Evolutionary conservation across 2,113 vertebrate species (phyloP).

Genomic region (Oplegnathus fasciatus): DNA sequence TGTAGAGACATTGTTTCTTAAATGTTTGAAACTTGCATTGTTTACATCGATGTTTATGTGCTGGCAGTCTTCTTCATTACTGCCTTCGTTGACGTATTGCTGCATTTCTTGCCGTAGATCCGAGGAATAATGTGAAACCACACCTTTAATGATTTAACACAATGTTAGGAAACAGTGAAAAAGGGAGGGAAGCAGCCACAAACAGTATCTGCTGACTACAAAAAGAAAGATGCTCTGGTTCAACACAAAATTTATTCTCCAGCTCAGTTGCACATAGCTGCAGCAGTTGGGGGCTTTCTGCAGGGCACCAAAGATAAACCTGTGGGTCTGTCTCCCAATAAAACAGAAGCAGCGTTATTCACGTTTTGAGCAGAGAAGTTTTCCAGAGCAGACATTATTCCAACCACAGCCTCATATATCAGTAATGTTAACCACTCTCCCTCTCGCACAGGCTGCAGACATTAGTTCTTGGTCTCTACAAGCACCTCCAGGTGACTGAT

Average conservation of each 20-base stretch:
- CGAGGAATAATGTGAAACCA: background rate
- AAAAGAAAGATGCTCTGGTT: constrained; percentile 27
- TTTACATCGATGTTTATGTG: too few species aligned
- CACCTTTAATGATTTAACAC: background rate
- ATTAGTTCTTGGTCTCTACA: constrained; percentile 9
- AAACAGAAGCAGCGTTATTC: constrained; percentile 34
- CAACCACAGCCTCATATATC: constrained; percentile 33
- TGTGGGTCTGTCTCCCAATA: constrained; percentile 6
- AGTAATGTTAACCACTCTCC: constrained; percentile 33
- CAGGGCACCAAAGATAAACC: constrained; percentile 7
- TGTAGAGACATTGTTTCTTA: too few species aligned
- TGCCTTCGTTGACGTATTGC: background rate
- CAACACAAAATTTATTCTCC: constrained; percentile 25
- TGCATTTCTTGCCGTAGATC: background rate
- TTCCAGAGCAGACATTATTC: constrained; percentile 30
- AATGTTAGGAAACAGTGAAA: background rate
- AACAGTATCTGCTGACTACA: background rate
- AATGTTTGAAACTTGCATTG: too few species aligned
- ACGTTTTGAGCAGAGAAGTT: constrained; percentile 36
- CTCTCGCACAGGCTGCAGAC: constrained; percentile 20
- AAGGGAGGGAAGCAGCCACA: too few species aligned
- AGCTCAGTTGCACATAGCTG: background rate
- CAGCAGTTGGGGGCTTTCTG: constrained; percentile 7
- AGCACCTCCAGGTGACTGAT: constrained; percentile 30
- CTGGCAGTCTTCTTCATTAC: background rate